Conservation (phyloP, 2,888 invertebrate genomes). For the Oxycera nigricornis region DNA sequence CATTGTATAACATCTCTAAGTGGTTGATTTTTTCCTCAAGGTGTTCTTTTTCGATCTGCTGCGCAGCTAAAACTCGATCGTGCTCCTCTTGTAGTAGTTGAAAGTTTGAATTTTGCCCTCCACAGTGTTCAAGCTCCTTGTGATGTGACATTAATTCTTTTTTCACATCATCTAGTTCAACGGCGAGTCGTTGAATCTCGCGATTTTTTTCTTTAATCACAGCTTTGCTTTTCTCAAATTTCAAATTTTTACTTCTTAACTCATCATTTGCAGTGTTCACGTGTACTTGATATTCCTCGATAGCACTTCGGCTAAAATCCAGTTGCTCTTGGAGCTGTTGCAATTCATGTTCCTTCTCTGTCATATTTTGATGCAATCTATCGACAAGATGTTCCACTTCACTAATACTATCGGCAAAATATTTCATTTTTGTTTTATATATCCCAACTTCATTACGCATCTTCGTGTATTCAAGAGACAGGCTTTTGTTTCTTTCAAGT, state of each 20-base stretch:
- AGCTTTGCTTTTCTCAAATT: constrained; percentile 64
- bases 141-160: constrained; percentile 13
- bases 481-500: neutral
- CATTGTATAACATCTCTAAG: constrained; percentile 57
- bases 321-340: constrained; percentile 1
- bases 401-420: constrained; percentile 7
- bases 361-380: constrained; percentile 43
- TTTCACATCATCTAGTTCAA: constrained; percentile 51
- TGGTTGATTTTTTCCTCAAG: constrained; percentile 55
- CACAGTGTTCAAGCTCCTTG: constrained; percentile 3
- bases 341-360: constrained; percentile 36
- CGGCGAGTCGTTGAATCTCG: constrained; percentile 63
- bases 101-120: neutral
- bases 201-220: constrained; percentile 66
- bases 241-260: constrained; percentile 63
- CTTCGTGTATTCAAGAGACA: constrained; percentile 1
- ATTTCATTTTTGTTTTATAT: constrained; percentile 25
- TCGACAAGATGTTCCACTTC: constrained; percentile 37
- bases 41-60: constrained; percentile 52
- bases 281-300: constrained; percentile 26
- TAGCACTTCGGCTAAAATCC: neutral
- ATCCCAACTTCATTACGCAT: constrained; percentile 31
- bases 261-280: constrained; percentile 41
- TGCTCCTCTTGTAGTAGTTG: constrained; percentile 24
- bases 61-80: constrained; percentile 50